phyloP scores from a whole-genome alignment of 2,797 vertebrate species.

The Muscicapa comitata region DNA sequence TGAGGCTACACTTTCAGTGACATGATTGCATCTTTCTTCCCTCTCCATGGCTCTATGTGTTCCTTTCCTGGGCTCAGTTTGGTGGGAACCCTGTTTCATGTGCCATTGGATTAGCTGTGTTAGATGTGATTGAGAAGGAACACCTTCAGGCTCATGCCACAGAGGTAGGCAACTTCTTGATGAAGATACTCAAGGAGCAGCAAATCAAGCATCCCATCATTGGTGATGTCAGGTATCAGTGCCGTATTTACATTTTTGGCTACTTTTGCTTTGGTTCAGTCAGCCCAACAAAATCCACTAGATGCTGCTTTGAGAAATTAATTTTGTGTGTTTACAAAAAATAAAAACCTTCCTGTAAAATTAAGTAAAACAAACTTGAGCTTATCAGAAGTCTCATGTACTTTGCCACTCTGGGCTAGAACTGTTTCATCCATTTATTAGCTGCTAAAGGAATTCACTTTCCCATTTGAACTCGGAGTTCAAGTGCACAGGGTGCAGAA shows the following conservation, averaged over 20 bases:
- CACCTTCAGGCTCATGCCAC: constrained; percentile 82
- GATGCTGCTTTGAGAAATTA: background rate
- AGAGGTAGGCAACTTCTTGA: constrained; percentile 83
- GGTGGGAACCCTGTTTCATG: constrained; percentile 94
- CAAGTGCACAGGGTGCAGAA: background rate
- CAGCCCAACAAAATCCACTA: background rate
- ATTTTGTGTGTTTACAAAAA: background rate
- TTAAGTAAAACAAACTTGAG: background rate
- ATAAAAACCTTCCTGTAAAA: background rate
- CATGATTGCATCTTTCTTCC: background rate
- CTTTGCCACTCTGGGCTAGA: background rate
- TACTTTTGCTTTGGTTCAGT: background rate
- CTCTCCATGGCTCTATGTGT: background rate
- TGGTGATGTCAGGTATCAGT: constrained; percentile 87
- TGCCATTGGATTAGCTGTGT: constrained; percentile 87
- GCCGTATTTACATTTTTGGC: background rate
- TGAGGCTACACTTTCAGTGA: background rate
- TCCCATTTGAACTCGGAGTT: background rate
- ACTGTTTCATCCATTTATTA: background rate
- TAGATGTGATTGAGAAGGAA: constrained; percentile 88
- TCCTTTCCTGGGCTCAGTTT: constrained; percentile 76
- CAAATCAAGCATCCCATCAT: constrained; percentile 84
- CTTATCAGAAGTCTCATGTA: background rate
- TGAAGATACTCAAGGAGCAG: constrained; percentile 79
- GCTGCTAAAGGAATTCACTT: background rate